Evolutionary conservation across 2,113 vertebrate genomes (phyloP).

Genomic region (Raja brachyura): DNA sequence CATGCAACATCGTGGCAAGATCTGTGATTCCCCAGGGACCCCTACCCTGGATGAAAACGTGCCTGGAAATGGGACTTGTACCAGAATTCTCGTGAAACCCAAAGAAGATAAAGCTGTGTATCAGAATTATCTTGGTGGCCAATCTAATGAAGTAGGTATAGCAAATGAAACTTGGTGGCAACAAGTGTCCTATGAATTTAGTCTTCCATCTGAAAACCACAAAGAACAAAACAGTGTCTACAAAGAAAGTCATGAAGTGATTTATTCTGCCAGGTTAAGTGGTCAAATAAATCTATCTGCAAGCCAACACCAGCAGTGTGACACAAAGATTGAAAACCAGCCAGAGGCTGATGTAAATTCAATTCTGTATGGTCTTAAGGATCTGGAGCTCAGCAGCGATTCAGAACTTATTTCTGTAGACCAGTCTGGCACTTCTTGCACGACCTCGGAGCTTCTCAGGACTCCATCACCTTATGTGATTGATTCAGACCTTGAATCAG

Average conservation of each 20-base stretch:
- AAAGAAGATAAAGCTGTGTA: background rate
- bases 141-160: background rate
- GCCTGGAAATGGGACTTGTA: background rate
- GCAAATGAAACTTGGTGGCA: background rate
- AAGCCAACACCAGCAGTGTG: background rate
- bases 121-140: background rate
- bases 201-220: background rate
- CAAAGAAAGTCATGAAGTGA: background rate
- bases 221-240: background rate
- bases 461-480: constrained; percentile 44
- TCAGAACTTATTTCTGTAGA: constrained; percentile 41
- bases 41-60: constrained; percentile 40
- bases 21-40: constrained; percentile 43
- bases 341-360: constrained; percentile 35
- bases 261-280: background rate
- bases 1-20: background rate
- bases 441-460: constrained; percentile 49
- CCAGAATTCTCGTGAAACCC: background rate
- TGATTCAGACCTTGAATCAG: constrained; percentile 46
- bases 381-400: constrained; percentile 52
- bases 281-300: background rate
- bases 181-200: background rate
- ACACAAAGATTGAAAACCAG: accelerated
- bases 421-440: constrained; percentile 47
- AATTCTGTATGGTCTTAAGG: constrained; percentile 46